Conservation (phyloP, 2,888 invertebrate genomes). For the Kryphioiulus occultus region DNA sequence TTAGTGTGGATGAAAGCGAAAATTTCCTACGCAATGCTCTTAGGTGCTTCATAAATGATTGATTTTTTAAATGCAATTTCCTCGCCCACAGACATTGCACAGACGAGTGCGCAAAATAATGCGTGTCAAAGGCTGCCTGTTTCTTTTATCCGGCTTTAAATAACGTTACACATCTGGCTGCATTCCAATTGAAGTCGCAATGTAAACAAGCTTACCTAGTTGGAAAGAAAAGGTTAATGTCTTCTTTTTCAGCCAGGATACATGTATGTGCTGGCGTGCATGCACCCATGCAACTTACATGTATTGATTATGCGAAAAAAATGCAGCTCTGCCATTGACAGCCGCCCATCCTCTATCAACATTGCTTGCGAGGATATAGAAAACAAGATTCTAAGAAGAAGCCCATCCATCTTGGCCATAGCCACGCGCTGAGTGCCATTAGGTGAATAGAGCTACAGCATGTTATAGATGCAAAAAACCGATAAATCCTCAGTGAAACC, state of each 20-base stretch:
- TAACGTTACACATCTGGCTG: slow-evolving; percentile 5
- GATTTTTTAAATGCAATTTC: not conserved
- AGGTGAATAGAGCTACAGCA: not conserved
- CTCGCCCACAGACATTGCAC: not conserved
- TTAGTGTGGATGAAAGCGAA: not conserved
- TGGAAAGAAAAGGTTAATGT: not conserved
- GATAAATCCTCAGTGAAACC: not conserved
- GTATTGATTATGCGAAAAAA: not conserved
- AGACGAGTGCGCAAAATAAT: not conserved
- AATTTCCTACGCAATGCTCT: not conserved
- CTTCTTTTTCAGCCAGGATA: not conserved
- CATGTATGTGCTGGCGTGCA: not conserved
- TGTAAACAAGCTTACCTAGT: not conserved
- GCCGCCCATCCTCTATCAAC: not conserved
- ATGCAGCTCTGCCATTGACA: too few species aligned
- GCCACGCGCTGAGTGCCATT: not conserved
- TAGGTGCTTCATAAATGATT: not conserved
- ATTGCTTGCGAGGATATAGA: not conserved
- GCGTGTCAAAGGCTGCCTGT: not conserved
- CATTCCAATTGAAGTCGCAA: not conserved
- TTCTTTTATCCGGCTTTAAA: not conserved
- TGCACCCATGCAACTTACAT: not conserved
- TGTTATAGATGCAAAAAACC: not conserved
- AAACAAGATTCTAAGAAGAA: not conserved
- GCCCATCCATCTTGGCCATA: not conserved